Evolutionary conservation across 2,888 invertebrate genomes (phyloP).

Genomic region (Agrotis puta): DNA sequence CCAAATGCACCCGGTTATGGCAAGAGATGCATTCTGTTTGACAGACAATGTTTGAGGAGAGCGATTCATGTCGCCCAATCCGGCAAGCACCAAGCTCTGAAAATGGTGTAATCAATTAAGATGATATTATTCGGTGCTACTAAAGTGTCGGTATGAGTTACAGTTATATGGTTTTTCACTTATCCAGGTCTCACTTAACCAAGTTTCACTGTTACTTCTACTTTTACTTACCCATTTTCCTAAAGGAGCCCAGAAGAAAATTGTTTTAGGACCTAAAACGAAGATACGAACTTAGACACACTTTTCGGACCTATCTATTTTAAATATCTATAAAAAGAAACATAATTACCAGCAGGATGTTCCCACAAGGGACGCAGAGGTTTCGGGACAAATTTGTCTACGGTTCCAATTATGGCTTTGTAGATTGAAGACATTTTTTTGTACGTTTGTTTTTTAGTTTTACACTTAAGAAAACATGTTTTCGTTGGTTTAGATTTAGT

Average conservation of each 20-base stretch:
- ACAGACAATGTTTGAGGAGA: slow-evolving; percentile 97
- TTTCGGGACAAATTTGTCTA: slow-evolving; percentile 95
- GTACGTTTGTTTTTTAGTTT: too few relatives aligned
- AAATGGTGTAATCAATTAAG: slow-evolving; percentile 83
- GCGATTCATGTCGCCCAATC: slow-evolving; percentile 96
- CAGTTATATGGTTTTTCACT: too few relatives aligned
- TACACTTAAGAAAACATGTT: neutral
- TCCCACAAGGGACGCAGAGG: slow-evolving; percentile 97
- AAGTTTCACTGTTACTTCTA: neutral
- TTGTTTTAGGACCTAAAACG: slow-evolving; percentile 97
- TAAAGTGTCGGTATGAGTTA: too few relatives aligned
- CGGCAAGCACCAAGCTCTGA: slow-evolving; percentile 95
- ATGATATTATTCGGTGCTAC: too few relatives aligned
- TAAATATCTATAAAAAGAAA: neutral
- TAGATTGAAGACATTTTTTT: slow-evolving; percentile 91
- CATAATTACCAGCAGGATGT: slow-evolving; percentile 96
- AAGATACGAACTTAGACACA: slow-evolving; percentile 23
- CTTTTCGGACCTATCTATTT: neutral
- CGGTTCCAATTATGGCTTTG: slow-evolving; percentile 89
- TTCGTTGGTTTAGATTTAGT: neutral
- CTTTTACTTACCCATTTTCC: slow-evolving; percentile 97
- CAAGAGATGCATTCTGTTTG: slow-evolving; percentile 95
- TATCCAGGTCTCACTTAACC: too few relatives aligned
- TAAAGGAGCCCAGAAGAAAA: slow-evolving; percentile 99
- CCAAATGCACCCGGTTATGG: slow-evolving; percentile 94